A percentile compares a stretch with the other conserved stretches of the same genome.
Evolutionary conservation across 30 jellyfish, hydroid and myxozoan genomes (phyloP).

Genomic region (Turritopsis rubra): DNA sequence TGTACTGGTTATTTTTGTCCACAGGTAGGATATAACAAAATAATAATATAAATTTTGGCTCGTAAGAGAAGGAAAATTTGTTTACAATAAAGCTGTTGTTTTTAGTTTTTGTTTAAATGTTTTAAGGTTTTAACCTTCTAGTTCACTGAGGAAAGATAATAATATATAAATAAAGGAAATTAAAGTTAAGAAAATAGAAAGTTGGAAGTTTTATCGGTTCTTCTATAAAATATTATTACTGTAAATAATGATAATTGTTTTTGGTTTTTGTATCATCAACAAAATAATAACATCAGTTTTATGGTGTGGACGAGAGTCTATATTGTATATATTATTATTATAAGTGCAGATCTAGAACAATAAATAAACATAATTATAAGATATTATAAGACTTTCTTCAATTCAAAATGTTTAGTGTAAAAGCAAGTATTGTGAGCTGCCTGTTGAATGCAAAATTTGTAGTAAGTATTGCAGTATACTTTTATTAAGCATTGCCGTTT

Average conservation of each 20-base stretch:
- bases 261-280: background rate
- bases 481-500: background rate
- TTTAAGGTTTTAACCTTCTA: too few relatives aligned
- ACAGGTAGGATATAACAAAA: slow-evolving; percentile 28
- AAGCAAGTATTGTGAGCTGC: slow-evolving; percentile 85
- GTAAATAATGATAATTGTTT: background rate
- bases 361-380: too few relatives aligned
- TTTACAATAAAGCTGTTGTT: too few relatives aligned
- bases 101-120: too few relatives aligned
- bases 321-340: too few relatives aligned
- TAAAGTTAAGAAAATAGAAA: too few relatives aligned
- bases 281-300: too few relatives aligned
- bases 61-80: background rate
- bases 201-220: too few relatives aligned
- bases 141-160: too few relatives aligned
- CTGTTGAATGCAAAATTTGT: slow-evolving; percentile 83
- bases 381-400: background rate
- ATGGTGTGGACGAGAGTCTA: too few relatives aligned
- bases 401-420: slow-evolving; percentile 39
- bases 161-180: too few relatives aligned
- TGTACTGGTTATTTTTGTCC: slow-evolving; percentile 75
- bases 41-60: background rate
- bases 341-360: background rate
- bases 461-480: slow-evolving; percentile 31
- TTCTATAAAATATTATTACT: background rate